Conservation (phyloP, 2,797 vertebrate genomes). For the Rhinichthys osculus region DNA sequence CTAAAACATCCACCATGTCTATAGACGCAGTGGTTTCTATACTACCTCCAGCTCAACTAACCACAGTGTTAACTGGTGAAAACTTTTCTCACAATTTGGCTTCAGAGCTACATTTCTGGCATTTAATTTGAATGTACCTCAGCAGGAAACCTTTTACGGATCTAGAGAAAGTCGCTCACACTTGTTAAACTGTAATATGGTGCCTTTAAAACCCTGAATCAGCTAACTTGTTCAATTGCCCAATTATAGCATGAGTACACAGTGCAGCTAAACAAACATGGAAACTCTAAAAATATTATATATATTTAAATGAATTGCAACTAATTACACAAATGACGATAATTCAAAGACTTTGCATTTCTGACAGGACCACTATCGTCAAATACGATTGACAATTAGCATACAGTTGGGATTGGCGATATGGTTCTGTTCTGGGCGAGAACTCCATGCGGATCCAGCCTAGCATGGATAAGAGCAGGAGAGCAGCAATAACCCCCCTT, state of each 20-base stretch:
- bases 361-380: too few species aligned
- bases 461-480: too few species aligned
- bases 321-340: too few species aligned
- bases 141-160: constrained; percentile 35
- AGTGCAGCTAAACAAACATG: not conserved
- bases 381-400: too few species aligned
- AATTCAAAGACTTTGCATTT: too few species aligned
- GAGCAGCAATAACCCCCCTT: too few species aligned
- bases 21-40: constrained; percentile 7
- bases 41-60: not conserved
- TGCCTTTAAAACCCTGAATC: constrained; percentile 31
- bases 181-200: constrained; percentile 25
- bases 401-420: too few species aligned
- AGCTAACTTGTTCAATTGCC: constrained; percentile 17
- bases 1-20: not conserved
- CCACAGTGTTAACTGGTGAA: constrained; percentile 4
- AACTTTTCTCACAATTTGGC: not conserved
- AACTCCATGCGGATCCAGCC: too few species aligned
- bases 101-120: constrained; percentile 4
- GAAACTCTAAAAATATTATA: not conserved
- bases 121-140: constrained; percentile 28
- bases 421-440: too few species aligned
- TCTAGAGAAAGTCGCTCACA: constrained; percentile 6
- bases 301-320: too few species aligned
- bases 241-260: not conserved